Base-by-base conservation (phyloP, 2,797 vertebrate genomes). In the Salarias fasciatus region DNA sequence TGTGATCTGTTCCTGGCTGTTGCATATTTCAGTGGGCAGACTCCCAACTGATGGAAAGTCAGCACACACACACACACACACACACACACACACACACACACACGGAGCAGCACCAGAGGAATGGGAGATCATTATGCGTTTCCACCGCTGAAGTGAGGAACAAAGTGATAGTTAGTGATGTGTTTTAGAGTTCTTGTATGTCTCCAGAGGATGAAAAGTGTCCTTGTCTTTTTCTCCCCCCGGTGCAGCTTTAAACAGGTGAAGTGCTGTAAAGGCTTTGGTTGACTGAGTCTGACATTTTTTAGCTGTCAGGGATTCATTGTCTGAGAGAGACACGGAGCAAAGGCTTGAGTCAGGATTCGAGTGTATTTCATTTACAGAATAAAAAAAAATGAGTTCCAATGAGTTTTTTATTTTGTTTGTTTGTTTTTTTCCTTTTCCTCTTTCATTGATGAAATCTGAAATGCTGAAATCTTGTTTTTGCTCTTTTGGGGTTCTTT, bases 211-310 rank as follows among this genome's bases (percentile, higher is more conserved):
- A 37, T 28, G 24, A 29, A 31, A 29, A n/a, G 47, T 52, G 48
- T 57, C 48, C 41, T 43, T 12, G 46, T 63, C 44, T 46, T 47
- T 45, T 40, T 63, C 14, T 30, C n/a, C 24, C 14, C 11, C 2
- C 54, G 18, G 55, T 61, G 59, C 53, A 70, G 42, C 50, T 68
- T 68, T 45, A 52, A 73, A 3, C 45, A 40, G 69, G 44, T 29
- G 37, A 61, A 49, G 18, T 15, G 42, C 10, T 63, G 38, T 58
- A 24, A 59, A 71, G 10, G 31, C 37, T 38, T 52, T 42, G 38
- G 64, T 53, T 49, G 29, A 63, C 38, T 48, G 55, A 58, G 2
- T 56, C 13, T 1, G 18, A 42, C 50, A 55, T 40, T 14, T 36
- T 57, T 45, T 30, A 13, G 6, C 30, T 48, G 48, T 24, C 18